These are phyloP conservation scores for Leptodactylus fallax DNA, from an alignment of 2,797 vertebrate genomes.

Conservation along the genomic window DNA sequence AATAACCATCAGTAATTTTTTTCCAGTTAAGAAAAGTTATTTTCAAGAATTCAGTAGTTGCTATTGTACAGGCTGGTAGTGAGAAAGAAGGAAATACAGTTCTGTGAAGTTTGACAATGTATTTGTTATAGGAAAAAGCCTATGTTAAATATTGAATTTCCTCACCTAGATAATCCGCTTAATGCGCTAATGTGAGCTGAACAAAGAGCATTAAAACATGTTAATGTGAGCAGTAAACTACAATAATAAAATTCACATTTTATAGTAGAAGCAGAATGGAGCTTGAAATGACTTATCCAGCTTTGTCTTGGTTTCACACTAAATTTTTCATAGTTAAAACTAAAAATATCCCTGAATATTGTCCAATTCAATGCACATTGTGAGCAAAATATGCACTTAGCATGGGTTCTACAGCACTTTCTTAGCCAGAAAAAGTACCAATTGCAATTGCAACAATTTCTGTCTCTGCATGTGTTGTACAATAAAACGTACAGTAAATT, in stretches of 20 bases:
- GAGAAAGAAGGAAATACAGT: not conserved
- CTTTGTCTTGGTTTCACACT: not conserved
- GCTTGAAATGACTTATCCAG: not conserved
- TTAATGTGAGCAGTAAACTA: conserved; percentile 25
- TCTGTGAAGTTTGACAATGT: not conserved
- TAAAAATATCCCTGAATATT: conserved; percentile 12
- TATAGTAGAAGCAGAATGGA: not conserved
- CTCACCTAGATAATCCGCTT: not conserved
- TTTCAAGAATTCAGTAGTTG: not conserved
- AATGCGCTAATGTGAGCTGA: conserved; percentile 14
- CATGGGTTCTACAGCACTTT: not conserved
- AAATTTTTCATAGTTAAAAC: conserved; percentile 4
- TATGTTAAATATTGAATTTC: conserved; percentile 19
- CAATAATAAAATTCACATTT: not conserved
- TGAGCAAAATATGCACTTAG: conserved; percentile 8
- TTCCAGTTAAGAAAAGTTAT: not conserved
- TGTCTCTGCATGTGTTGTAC: not conserved
- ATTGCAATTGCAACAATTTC: not conserved
- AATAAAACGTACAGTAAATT: not conserved
- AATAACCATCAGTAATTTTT: not conserved
- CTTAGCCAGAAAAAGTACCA: not conserved
- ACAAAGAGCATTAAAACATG: conserved; percentile 12
- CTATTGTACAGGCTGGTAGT: not conserved
- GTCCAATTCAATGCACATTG: conserved; percentile 5
- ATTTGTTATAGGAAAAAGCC: not conserved